A percentile compares a stretch with the other conserved stretches of the same genome.
These are phyloP conservation scores for Anagrus nilaparvatae DNA, from an alignment of 1,140 invertebrate genomes.

Conservation along the genomic window DNA sequence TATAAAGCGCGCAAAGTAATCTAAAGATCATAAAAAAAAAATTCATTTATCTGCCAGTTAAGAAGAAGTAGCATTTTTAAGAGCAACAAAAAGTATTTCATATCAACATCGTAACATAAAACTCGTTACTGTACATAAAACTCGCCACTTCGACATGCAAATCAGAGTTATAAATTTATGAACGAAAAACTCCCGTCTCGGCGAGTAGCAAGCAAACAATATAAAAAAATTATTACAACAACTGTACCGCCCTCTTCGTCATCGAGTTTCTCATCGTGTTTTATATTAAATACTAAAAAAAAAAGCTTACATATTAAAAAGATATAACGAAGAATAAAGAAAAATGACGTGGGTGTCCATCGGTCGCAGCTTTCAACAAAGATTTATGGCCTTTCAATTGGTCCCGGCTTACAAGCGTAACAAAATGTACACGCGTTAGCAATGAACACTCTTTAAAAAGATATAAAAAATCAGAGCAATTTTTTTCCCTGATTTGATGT, in stretches of 20 bases:
- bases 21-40: no score
- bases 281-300: no score
- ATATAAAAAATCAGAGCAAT: no score
- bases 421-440: no score
- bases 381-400: constrained; percentile 27
- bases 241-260: neutral
- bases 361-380: constrained; percentile 16
- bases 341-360: constrained; percentile 18
- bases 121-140: constrained; percentile 24
- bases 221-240: neutral
- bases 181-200: constrained; percentile 17
- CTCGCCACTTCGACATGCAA: constrained; percentile 30
- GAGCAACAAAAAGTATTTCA: no score
- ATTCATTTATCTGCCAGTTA: no score
- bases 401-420: no score
- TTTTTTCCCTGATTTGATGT: no score
- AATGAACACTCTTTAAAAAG: no score
- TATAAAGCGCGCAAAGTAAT: no score
- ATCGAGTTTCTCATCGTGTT: neutral
- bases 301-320: no score
- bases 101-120: constrained; percentile 10
- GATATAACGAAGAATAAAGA: neutral
- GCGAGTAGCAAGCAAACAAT: neutral
- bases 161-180: constrained; percentile 19
- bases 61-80: no score